Conservation (phyloP, 1,140 invertebrate species). For the Chironomus striatipennis region DNA sequence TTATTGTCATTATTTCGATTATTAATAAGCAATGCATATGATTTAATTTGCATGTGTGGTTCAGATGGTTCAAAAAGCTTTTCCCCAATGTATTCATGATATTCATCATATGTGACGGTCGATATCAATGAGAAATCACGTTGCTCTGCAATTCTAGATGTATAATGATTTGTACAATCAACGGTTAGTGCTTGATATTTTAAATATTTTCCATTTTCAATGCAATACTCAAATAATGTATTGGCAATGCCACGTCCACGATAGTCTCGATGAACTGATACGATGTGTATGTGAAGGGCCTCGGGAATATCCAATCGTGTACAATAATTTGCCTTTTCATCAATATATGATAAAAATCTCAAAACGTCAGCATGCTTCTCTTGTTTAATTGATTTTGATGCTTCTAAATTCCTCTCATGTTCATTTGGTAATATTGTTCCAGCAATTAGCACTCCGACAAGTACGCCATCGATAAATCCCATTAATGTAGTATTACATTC, state of each 20-base stretch:
- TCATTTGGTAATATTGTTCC: background rate
- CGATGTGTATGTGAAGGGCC: slow-evolving; percentile 27
- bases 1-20: background rate
- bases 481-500: background rate
- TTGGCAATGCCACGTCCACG: slow-evolving; percentile 26
- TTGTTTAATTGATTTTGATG: background rate
- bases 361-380: background rate
- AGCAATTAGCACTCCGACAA: background rate
- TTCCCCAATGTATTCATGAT: slow-evolving; percentile 26
- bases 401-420: background rate
- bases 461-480: background rate
- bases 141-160: slow-evolving; percentile 26
- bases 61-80: slow-evolving; percentile 26
- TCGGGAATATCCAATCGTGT: slow-evolving; percentile 24
- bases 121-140: slow-evolving; percentile 26
- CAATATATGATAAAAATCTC: background rate
- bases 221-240: slow-evolving; percentile 25
- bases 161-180: slow-evolving; percentile 28
- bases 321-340: slow-evolving; percentile 26
- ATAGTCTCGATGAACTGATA: slow-evolving; percentile 24
- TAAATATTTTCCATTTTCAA: slow-evolving; percentile 18
- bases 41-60: slow-evolving; percentile 27
- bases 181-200: slow-evolving; percentile 26
- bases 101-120: slow-evolving; percentile 26
- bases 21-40: slow-evolving; percentile 24